These are phyloP conservation scores for Alectura lathami DNA, from an alignment of 2,113 vertebrate species.

Conservation along the genomic window DNA sequence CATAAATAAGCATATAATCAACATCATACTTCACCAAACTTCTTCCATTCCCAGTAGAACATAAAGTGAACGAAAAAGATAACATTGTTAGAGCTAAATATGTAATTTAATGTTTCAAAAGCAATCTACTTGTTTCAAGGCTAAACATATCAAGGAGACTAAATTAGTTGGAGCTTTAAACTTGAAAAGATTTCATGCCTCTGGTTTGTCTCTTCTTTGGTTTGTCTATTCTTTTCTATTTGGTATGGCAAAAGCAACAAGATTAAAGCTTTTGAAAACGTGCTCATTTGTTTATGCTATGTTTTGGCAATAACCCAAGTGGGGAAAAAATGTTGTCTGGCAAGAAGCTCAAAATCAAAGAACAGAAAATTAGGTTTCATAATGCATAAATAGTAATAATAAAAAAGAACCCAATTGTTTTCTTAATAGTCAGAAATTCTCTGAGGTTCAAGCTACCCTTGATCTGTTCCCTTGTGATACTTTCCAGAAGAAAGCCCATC, in stretches of 20 bases:
- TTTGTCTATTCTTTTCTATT: neutral
- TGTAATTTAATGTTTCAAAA: neutral
- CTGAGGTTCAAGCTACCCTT: neutral
- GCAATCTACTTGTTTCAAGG: neutral
- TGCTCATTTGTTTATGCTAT: neutral
- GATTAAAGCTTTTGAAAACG: constrained; percentile 19
- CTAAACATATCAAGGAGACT: neutral
- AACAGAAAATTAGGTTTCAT: constrained; percentile 10
- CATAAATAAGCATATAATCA: neutral
- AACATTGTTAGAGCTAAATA: neutral
- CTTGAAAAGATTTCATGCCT: neutral
- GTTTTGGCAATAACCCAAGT: neutral
- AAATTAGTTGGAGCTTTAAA: constrained; percentile 4
- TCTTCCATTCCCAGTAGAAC: neutral
- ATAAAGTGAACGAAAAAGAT: neutral
- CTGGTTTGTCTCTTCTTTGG: neutral
- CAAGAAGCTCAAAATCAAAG: neutral
- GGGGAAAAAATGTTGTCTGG: neutral
- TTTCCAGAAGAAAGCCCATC: constrained; percentile 17
- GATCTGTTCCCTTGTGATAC: neutral
- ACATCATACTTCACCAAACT: neutral
- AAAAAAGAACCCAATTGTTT: neutral
- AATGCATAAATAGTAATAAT: neutral
- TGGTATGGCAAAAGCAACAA: neutral
- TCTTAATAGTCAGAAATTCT: constrained; percentile 1